Evolutionary conservation across 2,113 vertebrate genomes (phyloP).

Genomic region (Halichoerus grypus): DNA sequence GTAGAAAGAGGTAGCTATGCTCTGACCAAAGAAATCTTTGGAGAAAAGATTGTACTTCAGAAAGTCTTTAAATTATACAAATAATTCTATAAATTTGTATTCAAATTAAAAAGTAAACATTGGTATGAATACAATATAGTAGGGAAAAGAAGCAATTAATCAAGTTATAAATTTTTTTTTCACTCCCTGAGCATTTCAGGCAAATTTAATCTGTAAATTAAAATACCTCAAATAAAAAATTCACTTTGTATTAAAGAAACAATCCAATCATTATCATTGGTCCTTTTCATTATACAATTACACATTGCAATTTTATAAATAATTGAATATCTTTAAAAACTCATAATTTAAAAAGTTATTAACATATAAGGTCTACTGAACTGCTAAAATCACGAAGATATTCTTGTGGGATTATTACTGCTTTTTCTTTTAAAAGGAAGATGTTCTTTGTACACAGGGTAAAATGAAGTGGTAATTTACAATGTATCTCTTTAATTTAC

Average conservation of each 20-base stretch:
- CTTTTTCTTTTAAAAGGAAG: background rate
- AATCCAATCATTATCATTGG: background rate
- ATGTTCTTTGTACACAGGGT: background rate
- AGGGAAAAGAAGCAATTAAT: background rate
- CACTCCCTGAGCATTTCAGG: background rate
- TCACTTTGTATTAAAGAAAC: background rate
- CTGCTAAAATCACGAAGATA: background rate
- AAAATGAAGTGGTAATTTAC: background rate
- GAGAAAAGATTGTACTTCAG: background rate
- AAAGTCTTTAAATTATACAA: background rate
- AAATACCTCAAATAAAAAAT: constrained; percentile 37
- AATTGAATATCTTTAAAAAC: background rate
- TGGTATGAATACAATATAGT: background rate
- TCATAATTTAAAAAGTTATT: background rate
- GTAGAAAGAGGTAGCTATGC: background rate
- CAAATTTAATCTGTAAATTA: constrained; percentile 2
- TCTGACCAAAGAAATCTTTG: background rate
- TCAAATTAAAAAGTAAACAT: background rate
- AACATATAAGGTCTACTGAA: background rate
- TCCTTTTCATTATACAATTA: background rate
- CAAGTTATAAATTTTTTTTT: background rate
- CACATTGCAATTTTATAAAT: background rate
- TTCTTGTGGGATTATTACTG: background rate
- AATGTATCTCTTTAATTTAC: background rate
- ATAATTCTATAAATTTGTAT: background rate